These are phyloP conservation scores for Urocynchramus pylzowi DNA, from an alignment of 2,113 vertebrate genomes.

Conservation along the genomic window DNA sequence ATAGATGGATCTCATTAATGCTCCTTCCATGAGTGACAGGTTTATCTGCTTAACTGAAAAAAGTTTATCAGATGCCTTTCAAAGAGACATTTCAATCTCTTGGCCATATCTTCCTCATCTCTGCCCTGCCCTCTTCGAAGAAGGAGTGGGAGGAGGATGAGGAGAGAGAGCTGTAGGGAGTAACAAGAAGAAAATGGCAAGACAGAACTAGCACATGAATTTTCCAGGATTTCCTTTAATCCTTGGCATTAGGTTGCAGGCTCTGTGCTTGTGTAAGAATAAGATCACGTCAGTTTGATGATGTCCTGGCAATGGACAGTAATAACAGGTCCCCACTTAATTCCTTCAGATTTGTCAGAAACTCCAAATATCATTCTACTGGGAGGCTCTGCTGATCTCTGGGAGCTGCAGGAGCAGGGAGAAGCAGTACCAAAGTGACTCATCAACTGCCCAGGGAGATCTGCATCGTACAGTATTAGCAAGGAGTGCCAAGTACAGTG, in stretches of 20 bases:
- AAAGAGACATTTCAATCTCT: background rate
- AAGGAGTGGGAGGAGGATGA: background rate
- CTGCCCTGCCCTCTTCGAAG: background rate
- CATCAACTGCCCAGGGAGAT: background rate
- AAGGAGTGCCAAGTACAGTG: fast-evolving
- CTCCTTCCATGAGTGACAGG: background rate
- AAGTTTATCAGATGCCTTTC: background rate
- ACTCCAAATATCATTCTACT: background rate
- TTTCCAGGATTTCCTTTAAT: background rate
- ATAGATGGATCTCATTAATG: background rate
- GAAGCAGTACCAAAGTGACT: background rate
- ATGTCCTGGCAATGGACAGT: background rate
- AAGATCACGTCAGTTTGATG: background rate
- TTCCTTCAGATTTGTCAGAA: background rate
- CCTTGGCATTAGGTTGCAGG: background rate
- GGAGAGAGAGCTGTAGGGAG: background rate
- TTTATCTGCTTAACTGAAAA: background rate
- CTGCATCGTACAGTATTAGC: background rate
- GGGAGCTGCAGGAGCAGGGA: background rate
- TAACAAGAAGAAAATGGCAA: background rate
- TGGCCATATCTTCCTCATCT: background rate
- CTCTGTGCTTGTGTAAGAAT: background rate
- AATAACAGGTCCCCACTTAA: background rate
- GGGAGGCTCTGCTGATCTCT: background rate
- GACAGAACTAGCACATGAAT: background rate